A percentile compares a stretch with the other conserved stretches of the same genome.
phyloP scores from a whole-genome alignment of 2,113 vertebrate species.

The Lophura nycthemera region DNA sequence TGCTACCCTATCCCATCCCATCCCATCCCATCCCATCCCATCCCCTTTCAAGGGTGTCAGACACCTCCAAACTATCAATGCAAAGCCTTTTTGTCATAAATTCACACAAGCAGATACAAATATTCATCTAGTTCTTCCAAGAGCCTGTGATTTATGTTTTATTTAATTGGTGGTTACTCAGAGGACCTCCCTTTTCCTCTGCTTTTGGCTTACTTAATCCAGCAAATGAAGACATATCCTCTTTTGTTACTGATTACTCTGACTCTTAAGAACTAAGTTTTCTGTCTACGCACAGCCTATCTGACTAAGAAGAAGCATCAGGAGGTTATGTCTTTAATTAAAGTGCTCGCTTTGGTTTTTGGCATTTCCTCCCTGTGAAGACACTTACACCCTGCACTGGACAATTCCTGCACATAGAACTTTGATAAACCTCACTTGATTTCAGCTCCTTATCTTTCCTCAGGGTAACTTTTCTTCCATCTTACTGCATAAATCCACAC shows the following conservation, averaged over 20 bases:
- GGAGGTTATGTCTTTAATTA: background rate
- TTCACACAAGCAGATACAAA: background rate
- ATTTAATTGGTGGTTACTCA: background rate
- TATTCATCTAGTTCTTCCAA: background rate
- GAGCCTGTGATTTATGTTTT: background rate
- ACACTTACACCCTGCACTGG: background rate
- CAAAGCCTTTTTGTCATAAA: background rate
- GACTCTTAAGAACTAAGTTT: background rate
- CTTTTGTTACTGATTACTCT: background rate
- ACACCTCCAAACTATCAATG: background rate
- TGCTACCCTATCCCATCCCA: no score
- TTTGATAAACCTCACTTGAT: background rate
- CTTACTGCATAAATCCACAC: background rate
- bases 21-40: no score
- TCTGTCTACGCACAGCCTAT: background rate
- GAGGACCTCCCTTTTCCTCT: background rate
- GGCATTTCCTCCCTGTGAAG: background rate
- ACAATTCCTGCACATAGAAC: background rate
- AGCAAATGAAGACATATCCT: background rate
- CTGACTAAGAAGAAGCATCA: background rate
- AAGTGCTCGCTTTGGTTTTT: background rate
- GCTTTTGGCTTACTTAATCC: background rate
- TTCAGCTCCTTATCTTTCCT: background rate
- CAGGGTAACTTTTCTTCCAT: background rate
- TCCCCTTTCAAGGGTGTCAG: background rate